Base-by-base conservation (phyloP, 2,888 invertebrate species). In the Epicampocera succincta region DNA sequence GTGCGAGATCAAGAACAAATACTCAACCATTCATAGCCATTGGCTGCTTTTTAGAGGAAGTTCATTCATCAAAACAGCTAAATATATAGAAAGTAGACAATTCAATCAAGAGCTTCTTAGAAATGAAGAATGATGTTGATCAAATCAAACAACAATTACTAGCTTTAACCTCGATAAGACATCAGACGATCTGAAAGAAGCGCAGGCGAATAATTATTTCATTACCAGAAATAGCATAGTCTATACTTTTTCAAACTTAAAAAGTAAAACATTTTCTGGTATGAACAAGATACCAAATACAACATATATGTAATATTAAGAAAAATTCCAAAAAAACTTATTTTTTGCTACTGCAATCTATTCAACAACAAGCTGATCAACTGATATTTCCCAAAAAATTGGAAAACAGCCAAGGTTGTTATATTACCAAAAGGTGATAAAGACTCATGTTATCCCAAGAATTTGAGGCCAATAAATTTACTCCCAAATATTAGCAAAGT, bases 231-330 rank as follows among this genome's bases (percentile, higher is more conserved):
- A 50, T 2, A 12, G 40, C 21, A 25, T 66, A 40, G 8, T 15
- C 11, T 66, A 66, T 13, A 66, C 52, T 50, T 66, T 66, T 25
- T 8, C 11, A 3, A 66, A 25, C 2, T 25, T 52, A 40, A 66
- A 15, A 40, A 21, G 19, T 21, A 66, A 66, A 50, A 6, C 42
- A 9, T 52, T 15, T 15, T 66, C 52, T 19, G 50, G 21, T 2
- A 17, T 65, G 15, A 50, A 65, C 40, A 42, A 29, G 50, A 65
- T 60, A 42, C 58, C 40, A 60, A 60, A 60, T 60, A 42, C n/a
- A n/a, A n/a, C n/a, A n/a, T n/a, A n/a, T n/a, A n/a, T n/a, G n/a
- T 42, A 42, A 13, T 42, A 6, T 13, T 42, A 12, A 42, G 13
- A 42, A 42, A 42, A 9, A 42, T 42, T 9, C 42, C 42, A 42